Percentiles rank a stretch among this genome's conserved stretches.
Conservation (phyloP, 2,113 vertebrate species). For the Gadus macrocephalus region DNA sequence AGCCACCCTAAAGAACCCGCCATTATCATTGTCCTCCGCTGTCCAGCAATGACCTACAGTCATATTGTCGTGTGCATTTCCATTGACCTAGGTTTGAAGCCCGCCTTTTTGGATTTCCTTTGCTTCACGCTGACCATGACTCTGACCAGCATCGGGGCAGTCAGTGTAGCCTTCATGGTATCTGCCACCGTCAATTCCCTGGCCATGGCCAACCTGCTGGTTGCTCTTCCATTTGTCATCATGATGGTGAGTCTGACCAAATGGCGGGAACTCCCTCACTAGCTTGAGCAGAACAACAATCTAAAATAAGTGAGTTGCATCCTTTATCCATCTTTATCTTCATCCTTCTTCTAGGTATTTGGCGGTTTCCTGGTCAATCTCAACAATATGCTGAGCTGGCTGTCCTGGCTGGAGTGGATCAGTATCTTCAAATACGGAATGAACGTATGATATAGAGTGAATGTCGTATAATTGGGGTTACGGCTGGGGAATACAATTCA, state of each 20-base stretch:
- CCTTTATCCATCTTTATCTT: background rate
- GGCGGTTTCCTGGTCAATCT: slow-evolving; percentile 76
- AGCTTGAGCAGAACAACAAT: background rate
- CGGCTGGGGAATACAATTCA: background rate
- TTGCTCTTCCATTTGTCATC: slow-evolving; percentile 75
- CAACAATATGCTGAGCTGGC: slow-evolving; percentile 74
- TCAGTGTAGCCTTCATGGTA: slow-evolving; percentile 73
- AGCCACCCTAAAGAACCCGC: background rate
- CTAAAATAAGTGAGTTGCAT: background rate
- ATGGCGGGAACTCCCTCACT: background rate
- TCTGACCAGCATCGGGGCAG: slow-evolving; percentile 71
- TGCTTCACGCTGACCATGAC: slow-evolving; percentile 70
- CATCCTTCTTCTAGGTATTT: slow-evolving; percentile 65
- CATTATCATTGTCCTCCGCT: background rate
- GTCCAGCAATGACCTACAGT: too few species aligned
- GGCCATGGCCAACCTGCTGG: slow-evolving; percentile 74
- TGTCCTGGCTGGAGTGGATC: slow-evolving; percentile 76
- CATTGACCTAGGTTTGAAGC: slow-evolving; percentile 64
- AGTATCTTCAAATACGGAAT: slow-evolving; percentile 77
- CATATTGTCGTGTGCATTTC: background rate
- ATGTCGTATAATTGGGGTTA: too few species aligned
- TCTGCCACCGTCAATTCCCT: slow-evolving; percentile 72
- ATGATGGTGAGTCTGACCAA: slow-evolving; percentile 72
- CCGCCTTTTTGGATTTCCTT: slow-evolving; percentile 61
- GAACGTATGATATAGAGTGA: slow-evolving; percentile 58